phyloP scores from a whole-genome alignment of 2,113 vertebrate species.

The Hypomesus transpacificus region DNA sequence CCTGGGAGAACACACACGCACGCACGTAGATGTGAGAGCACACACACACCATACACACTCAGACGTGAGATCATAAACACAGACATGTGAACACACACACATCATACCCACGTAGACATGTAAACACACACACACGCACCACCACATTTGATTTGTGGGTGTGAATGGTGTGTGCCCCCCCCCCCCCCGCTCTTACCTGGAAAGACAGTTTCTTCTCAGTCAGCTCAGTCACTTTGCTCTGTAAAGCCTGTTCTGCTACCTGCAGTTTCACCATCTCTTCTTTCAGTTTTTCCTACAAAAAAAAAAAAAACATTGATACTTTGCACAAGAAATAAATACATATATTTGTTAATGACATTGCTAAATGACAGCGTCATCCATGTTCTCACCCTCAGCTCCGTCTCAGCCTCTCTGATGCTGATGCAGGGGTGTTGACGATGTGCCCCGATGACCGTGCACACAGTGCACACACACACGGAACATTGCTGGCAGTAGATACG shows the following conservation, averaged over 20 bases:
- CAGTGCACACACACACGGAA: slow-evolving; percentile 70
- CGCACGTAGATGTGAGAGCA: not conserved
- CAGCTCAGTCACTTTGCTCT: slow-evolving; percentile 48
- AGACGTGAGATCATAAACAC: too few relatives aligned
- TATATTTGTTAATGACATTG: too few relatives aligned
- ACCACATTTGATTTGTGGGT: not conserved
- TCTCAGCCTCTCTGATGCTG: slow-evolving; percentile 72
- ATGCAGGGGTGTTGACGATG: slow-evolving; percentile 70
- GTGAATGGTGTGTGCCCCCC: not conserved
- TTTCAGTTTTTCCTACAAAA: slow-evolving; percentile 62
- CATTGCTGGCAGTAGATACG: slow-evolving; percentile 76
- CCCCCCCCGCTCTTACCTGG: slow-evolving; percentile 49
- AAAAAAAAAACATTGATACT: not conserved
- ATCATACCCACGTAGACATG: not conserved
- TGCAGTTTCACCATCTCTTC: slow-evolving; percentile 67
- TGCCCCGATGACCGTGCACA: slow-evolving; percentile 71
- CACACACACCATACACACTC: not conserved
- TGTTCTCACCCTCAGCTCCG: slow-evolving; percentile 63
- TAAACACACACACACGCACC: not conserved
- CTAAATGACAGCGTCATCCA: too few relatives aligned
- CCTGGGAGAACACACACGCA: slow-evolving; percentile 35
- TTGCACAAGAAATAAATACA: too few relatives aligned
- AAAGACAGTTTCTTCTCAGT: slow-evolving; percentile 55
- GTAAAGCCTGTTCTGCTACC: slow-evolving; percentile 50
- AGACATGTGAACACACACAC: not conserved